Evolutionary conservation across 1,140 invertebrate genomes (phyloP).

Genomic region (Ylistrum balloti): DNA sequence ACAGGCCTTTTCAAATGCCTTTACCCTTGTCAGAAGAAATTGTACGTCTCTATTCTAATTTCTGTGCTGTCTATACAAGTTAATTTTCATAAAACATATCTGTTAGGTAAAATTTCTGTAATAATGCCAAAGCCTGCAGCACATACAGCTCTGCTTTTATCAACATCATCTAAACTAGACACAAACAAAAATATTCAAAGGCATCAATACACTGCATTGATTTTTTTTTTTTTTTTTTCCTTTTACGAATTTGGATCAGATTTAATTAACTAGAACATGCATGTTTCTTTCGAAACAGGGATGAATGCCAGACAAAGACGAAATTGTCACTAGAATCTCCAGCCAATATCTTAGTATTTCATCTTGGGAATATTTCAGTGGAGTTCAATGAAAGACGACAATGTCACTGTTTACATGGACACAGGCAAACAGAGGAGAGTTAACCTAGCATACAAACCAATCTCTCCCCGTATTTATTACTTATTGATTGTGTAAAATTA

Average conservation of each 20-base stretch:
- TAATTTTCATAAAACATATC: conserved; percentile 1
- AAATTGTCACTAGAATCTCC: neutral
- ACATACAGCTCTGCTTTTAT: neutral
- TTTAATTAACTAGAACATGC: neutral
- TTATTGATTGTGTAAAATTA: conserved; percentile 13
- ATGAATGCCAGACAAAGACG: neutral
- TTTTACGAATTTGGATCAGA: neutral
- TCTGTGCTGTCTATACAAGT: neutral
- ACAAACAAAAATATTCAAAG: neutral
- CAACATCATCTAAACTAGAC: neutral
- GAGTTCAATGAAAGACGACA: neutral
- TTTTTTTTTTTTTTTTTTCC: neutral
- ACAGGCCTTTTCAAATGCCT: conserved; percentile 15
- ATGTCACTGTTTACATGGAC: neutral
- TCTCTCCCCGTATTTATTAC: neutral
- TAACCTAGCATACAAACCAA: conserved; percentile 36
- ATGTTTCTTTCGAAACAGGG: neutral
- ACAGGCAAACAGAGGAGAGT: neutral
- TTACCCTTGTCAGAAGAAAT: conserved; percentile 7
- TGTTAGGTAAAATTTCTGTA: neutral
- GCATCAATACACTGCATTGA: neutral
- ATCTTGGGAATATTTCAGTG: neutral
- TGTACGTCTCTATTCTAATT: neutral
- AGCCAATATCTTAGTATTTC: neutral
- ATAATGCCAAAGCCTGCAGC: neutral